Evolutionary conservation across 92 coral and sea anemone genomes (phyloP).

Genomic region (Pocillopora grandis): DNA sequence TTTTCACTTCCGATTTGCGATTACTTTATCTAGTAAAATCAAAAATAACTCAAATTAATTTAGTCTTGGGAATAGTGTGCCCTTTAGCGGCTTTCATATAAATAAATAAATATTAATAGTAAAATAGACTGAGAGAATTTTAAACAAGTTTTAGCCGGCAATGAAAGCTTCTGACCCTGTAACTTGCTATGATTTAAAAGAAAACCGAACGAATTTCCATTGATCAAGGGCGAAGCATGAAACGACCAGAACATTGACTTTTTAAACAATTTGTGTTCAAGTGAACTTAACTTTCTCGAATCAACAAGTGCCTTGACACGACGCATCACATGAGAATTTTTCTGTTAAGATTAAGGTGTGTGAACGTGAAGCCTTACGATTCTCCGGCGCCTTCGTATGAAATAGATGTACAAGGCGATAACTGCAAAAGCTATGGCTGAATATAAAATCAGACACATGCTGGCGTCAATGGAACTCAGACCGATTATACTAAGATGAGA

Average conservation of each 20-base stretch:
- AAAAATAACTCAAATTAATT: neutral
- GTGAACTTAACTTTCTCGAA: too few relatives aligned
- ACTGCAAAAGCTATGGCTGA: slow-evolving; percentile 75
- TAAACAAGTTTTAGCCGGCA: neutral
- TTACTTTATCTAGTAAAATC: neutral
- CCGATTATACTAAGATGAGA: slow-evolving; percentile 61
- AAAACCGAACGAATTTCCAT: too few relatives aligned
- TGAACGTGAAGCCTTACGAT: slow-evolving; percentile 73
- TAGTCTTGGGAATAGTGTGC: neutral
- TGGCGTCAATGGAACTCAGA: slow-evolving; percentile 79
- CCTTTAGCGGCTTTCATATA: slow-evolving; percentile 5
- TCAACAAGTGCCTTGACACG: too few relatives aligned
- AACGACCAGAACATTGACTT: too few relatives aligned
- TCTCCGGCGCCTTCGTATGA: slow-evolving; percentile 82
- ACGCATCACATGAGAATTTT: too few relatives aligned
- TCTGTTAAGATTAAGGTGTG: slow-evolving; percentile 56
- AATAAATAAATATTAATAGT: slow-evolving; percentile 5
- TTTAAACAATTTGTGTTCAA: too few relatives aligned
- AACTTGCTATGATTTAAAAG: too few relatives aligned
- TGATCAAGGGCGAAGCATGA: too few relatives aligned
- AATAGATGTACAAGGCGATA: slow-evolving; percentile 84
- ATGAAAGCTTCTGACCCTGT: neutral
- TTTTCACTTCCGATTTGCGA: neutral
- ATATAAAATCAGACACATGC: slow-evolving; percentile 90
- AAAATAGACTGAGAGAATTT: neutral